Evolutionary conservation across 92 coral and sea anemone species (phyloP), one percentile per base, ranked within the genome.

Genomic region (Phenganax subtilis): DNA sequence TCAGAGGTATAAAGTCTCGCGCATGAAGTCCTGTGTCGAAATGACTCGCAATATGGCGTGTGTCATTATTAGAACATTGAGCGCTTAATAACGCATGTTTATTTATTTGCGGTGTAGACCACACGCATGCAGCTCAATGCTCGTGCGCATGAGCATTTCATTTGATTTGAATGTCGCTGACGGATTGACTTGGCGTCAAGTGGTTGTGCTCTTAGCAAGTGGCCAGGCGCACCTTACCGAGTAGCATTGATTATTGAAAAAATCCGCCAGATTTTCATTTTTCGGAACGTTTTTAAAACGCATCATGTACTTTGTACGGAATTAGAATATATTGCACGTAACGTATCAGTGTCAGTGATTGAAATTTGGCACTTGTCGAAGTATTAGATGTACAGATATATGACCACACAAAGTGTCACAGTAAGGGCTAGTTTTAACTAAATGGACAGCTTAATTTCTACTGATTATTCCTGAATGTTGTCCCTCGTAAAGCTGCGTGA

Each of bases 1-100:
- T 51, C 14, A 1, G 58, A 12, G 20, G 77, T 10, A 59, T 5
- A 51, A 37, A 7, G 82, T 78, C 54, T 61, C 72, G 30, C 82
- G 82, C 30, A 16, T 15, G 82, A 16, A 61, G 57, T 59, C 29
- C 66, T 12, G 51, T 53, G 72, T 61, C 64, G 55, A 51, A 78
- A 61, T 78, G 82, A 64, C 57, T n/a, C 10, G 17, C 72, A 62
- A 78, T 61, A 16, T 61, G 71, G 71, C 67, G 72, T 62, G 82
- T 61, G 55, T 78, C 82, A 78, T 78, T 78, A 78, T 37, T 78
- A 78, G 72, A 78, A 78, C 61, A 78, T 78, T 78, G 82, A 78
- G 56, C 72, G 72, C 82, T 78, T 78, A 78, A 78, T 78, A 78
- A 78, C 27, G 82, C 82, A 61, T 78, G 82, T 78, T 78, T 78